Evolutionary conservation across 2,888 invertebrate species (phyloP).

Genomic region (Dynastes tityus): DNA sequence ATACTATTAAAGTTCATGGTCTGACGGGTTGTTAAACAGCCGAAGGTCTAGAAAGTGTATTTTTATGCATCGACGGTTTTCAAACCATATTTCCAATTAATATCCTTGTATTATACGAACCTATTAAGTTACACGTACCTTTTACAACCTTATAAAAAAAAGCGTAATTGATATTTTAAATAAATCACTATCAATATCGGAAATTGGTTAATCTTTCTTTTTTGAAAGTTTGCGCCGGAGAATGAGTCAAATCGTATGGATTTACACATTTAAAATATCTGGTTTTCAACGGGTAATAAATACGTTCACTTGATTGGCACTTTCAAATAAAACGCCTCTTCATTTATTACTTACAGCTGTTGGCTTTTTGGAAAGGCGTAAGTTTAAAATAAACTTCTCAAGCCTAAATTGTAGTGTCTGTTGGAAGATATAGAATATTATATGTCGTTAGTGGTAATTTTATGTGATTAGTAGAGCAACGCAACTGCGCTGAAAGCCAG

Average conservation of each 20-base stretch:
- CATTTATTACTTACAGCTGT: background rate
- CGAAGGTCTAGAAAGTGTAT: constrained; percentile 3
- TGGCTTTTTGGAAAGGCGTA: background rate
- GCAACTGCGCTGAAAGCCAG: no score
- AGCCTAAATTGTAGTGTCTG: no score
- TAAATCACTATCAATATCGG: no score
- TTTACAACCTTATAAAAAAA: no score
- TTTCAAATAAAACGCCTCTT: constrained; percentile 7
- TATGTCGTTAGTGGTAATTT: no score
- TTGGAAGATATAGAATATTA: no score
- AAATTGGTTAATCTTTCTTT: background rate
- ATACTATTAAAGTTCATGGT: background rate
- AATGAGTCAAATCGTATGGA: background rate
- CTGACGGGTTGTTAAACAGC: background rate
- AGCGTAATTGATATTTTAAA: no score
- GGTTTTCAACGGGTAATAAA: constrained; percentile 16
- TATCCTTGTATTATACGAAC: no score
- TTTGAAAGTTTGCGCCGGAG: background rate
- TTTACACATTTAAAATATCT: background rate
- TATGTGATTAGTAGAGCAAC: no score
- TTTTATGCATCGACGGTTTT: background rate
- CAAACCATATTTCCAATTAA: no score
- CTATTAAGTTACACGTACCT: no score
- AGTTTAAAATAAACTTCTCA: background rate
- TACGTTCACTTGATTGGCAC: background rate